Conservation (phyloP, 37 sponge, comb jelly and placozoan species). For the Agelas oroides region DNA sequence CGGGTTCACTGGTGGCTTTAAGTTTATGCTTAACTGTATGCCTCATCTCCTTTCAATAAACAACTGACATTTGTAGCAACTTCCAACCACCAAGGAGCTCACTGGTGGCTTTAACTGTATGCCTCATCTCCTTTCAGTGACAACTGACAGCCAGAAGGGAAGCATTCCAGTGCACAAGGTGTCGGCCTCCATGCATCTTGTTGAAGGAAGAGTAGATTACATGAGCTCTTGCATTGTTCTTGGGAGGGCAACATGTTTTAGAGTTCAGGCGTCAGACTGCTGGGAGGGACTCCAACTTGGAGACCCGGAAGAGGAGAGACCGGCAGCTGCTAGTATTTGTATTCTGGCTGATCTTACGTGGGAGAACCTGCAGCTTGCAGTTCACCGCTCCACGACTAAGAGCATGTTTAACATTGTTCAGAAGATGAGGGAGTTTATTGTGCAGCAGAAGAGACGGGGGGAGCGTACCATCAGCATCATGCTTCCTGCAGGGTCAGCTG, state of each 20-base stretch:
- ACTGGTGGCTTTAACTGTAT: no score
- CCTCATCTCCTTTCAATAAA: no score
- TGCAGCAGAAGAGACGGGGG: constrained; percentile 81
- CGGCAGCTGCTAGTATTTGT: constrained; percentile 7
- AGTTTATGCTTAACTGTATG: no score
- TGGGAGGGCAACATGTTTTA: constrained; percentile 35
- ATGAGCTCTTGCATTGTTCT: constrained; percentile 76
- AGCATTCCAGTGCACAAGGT: constrained; percentile 65
- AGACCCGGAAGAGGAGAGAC: neutral
- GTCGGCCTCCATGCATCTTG: constrained; percentile 24
- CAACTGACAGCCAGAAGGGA: constrained; percentile 53
- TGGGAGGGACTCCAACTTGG: constrained; percentile 63
- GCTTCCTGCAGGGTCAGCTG: constrained; percentile 64
- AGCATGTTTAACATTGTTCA: constrained; percentile 64
- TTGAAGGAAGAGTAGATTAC: constrained; percentile 79
- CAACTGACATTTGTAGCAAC: no score
- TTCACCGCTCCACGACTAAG: constrained; percentile 68
- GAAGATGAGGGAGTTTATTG: constrained; percentile 68
- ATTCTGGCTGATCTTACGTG: constrained; percentile 45
- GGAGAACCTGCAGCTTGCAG: constrained; percentile 69
- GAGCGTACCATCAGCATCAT: constrained; percentile 73
- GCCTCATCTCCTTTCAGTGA: constrained; percentile 34
- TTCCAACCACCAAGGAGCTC: no score
- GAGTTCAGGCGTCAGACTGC: constrained; percentile 29
- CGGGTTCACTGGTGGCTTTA: no score